Evolutionary conservation across 1,140 invertebrate genomes (phyloP), one percentile per base, ranked within the genome.

Genomic region (Aphidius gifuensis): DNA sequence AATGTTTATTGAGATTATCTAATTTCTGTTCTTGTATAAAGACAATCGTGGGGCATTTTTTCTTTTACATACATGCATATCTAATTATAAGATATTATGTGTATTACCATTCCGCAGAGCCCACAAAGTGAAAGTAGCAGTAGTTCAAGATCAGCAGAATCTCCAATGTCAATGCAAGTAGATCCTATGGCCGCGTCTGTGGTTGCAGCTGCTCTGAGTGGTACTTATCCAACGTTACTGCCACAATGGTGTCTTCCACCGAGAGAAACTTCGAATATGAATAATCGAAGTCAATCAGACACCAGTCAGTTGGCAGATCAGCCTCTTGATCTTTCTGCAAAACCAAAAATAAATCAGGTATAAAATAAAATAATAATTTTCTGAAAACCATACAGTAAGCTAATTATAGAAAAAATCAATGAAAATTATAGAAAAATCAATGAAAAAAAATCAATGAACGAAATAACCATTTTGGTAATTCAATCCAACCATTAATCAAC

Each of bases 251-350:
- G 83, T 73, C 78, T 85, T 71, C 77, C 77, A 61, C 77, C 79
- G 50, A 75, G 78, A 68, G 80, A 81, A 66, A 71, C 78, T 62
- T 73, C 78, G 60, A 76, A 79, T 65, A 76, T 82, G 61, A 80
- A 79, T 70, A 79, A 84, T 23, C 83, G 83, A 54, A 68, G 72
- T 54, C 74, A 76, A 65, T 79, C 82, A 74, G 78, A 83, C 77
- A 78, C 75, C 64, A 77, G 79, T 53, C 67, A 72, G 65, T 79
- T 79, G 50, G 81, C 81, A 66, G 89, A 90, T 72, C 87, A 90
- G 78, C 90, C 90, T 32, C 83, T 92, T 66, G 90, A 92, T 83
- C 85, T 92, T 69, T 91, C 90, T 80, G 87, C 88, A 69, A 90
- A 91, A 74, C 79, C 80, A 66, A 80, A 80, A 78, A 80, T 74